Conservation (phyloP, 2,888 invertebrate species). For the Unio delphinus region DNA sequence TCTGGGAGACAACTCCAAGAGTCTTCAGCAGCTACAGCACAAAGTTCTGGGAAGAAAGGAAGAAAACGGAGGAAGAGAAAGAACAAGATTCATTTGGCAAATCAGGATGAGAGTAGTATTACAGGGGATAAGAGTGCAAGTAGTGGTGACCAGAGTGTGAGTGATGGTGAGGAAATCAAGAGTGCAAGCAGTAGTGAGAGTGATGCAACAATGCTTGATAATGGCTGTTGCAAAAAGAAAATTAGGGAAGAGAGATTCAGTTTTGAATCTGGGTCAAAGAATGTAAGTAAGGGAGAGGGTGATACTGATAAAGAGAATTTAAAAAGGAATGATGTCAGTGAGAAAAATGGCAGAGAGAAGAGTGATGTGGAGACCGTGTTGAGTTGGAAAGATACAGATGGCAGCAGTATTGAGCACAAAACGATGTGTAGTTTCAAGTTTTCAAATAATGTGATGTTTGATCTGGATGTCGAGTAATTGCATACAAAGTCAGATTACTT, state of each 20-base stretch:
- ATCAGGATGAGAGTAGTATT: slow-evolving; percentile 2
- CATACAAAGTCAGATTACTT: not conserved
- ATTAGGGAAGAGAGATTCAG: slow-evolving; percentile 5
- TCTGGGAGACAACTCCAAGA: not conserved
- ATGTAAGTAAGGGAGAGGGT: not conserved
- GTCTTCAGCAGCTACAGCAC: too few species aligned
- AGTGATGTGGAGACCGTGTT: slow-evolving; percentile 47
- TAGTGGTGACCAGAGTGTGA: slow-evolving; percentile 8
- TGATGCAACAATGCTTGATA: slow-evolving; percentile 1
- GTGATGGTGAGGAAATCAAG: not conserved
- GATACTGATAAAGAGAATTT: slow-evolving; percentile 5
- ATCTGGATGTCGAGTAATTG: slow-evolving; percentile 62
- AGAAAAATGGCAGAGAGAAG: slow-evolving; percentile 19
- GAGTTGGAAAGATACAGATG: slow-evolving; percentile 46
- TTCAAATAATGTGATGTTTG: slow-evolving; percentile 65
- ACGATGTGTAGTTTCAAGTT: slow-evolving; percentile 66
- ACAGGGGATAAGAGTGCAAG: slow-evolving; percentile 18
- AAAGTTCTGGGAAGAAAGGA: not conserved
- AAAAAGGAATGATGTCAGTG: slow-evolving; percentile 4
- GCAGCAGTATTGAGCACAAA: slow-evolving; percentile 46
- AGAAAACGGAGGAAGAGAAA: slow-evolving; percentile 10
- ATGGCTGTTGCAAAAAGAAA: slow-evolving; percentile 8
- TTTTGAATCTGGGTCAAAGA: slow-evolving; percentile 1
- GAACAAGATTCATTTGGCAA: slow-evolving; percentile 10
- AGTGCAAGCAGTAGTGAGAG: slow-evolving; percentile 1